Conservation (phyloP, 53 echinoderm and acorn worm species). For the Temnopleurus reevesii region DNA sequence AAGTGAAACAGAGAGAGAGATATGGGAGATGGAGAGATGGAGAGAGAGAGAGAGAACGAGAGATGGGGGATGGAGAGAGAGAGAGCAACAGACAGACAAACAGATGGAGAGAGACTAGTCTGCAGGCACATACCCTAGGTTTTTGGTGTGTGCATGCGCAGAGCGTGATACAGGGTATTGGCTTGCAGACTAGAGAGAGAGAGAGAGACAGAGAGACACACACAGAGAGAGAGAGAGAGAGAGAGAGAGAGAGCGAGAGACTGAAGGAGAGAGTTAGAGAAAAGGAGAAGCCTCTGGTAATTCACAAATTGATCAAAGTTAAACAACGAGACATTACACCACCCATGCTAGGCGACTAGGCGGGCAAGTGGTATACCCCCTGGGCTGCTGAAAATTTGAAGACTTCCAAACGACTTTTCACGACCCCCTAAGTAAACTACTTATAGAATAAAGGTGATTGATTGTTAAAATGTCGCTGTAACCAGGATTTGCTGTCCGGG, state of each 20-base stretch:
- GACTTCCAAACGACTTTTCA: constrained; percentile 10
- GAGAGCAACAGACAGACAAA: neutral
- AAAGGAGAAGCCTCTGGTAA: too few species aligned
- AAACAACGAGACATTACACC: constrained; percentile 1
- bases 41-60: neutral
- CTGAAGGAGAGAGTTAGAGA: neutral
- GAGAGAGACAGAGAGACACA: too few species aligned
- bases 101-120: too few species aligned
- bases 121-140: too few species aligned
- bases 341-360: constrained; percentile 3
- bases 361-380: constrained; percentile 36
- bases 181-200: too few species aligned
- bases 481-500: neutral
- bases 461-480: neutral
- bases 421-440: constrained; percentile 8
- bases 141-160: too few species aligned
- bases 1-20: neutral
- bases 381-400: neutral
- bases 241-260: neutral
- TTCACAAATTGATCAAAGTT: constrained; percentile 20
- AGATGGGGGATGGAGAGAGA: neutral
- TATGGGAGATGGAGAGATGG: neutral
- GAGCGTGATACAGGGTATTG: too few species aligned
- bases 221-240: neutral
- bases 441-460: neutral